phyloP scores from a whole-genome alignment of 2,113 vertebrate species.

The Neotoma lepida region DNA sequence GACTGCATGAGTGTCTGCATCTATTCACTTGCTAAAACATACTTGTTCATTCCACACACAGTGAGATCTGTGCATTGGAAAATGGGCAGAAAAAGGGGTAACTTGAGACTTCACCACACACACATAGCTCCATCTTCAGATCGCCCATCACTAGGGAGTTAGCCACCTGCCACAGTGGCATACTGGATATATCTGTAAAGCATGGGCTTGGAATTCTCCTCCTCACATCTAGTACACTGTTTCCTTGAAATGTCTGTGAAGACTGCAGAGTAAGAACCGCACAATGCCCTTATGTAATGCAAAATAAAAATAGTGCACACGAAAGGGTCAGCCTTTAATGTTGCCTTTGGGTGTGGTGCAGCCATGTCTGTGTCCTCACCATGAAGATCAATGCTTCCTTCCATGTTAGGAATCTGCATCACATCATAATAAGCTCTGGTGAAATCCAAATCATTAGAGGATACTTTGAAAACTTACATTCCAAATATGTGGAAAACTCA shows the following conservation, averaged over 20 bases:
- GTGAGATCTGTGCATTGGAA: background rate
- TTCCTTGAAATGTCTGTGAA: background rate
- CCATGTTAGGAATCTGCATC: background rate
- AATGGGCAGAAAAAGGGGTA: background rate
- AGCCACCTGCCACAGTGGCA: background rate
- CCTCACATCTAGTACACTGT: background rate
- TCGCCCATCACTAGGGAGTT: background rate
- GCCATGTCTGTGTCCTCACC: background rate
- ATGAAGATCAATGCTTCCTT: background rate
- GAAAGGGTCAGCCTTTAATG: background rate
- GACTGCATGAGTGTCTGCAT: background rate
- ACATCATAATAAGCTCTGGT: background rate
- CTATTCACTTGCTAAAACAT: background rate
- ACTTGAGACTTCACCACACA: background rate
- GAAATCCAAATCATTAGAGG: background rate
- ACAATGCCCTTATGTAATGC: background rate
- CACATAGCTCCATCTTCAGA: background rate
- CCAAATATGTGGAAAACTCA: background rate
- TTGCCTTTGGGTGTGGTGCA: background rate
- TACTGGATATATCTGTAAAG: background rate
- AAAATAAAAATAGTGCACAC: background rate
- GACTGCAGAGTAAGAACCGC: background rate
- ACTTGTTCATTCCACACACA: background rate
- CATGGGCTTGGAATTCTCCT: background rate
- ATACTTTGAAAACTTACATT: background rate